These are phyloP conservation scores for Sogatella furcifera DNA, from an alignment of 1,140 invertebrate species.

Conservation along the genomic window DNA sequence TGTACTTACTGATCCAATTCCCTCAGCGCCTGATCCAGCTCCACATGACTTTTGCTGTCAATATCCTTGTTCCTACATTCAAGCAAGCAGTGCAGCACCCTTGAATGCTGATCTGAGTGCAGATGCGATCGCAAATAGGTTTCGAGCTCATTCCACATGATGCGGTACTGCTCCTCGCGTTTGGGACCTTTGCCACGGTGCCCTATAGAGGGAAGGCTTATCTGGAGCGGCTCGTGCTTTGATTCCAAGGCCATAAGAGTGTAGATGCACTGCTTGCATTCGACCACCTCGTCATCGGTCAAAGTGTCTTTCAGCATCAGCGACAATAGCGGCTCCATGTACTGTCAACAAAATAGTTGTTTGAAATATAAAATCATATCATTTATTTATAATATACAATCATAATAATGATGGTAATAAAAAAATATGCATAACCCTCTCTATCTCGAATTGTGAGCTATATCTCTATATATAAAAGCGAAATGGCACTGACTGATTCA, in stretches of 20 bases:
- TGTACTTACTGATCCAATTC: conserved; percentile 44
- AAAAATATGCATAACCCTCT: no score
- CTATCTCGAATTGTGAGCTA: no score
- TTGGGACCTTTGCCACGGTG: conserved; percentile 39
- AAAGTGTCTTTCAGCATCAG: conserved; percentile 75
- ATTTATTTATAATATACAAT: no score
- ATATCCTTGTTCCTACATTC: conserved; percentile 57
- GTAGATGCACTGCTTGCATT: conserved; percentile 81
- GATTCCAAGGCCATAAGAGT: conserved; percentile 71
- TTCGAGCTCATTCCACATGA: conserved; percentile 84
- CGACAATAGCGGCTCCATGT: conserved; percentile 66
- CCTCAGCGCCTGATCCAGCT: conserved; percentile 45
- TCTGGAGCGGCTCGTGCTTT: conserved; percentile 67
- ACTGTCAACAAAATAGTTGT: conserved; percentile 36
- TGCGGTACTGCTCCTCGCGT: conserved; percentile 78
- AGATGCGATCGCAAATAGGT: conserved; percentile 61
- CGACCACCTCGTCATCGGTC: conserved; percentile 71
- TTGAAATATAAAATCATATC: no score
- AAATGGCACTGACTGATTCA: no score
- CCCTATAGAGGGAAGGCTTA: conserved; percentile 37
- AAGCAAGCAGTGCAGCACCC: conserved; percentile 71
- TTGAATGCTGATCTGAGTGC: conserved; percentile 54
- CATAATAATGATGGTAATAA: no score
- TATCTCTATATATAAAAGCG: no score
- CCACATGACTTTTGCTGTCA: conserved; percentile 49